A percentile compares a stretch with the other conserved stretches of the same genome.
Evolutionary conservation across 2,888 invertebrate genomes (phyloP).

Genomic region (Arrhopalites spinosus): DNA sequence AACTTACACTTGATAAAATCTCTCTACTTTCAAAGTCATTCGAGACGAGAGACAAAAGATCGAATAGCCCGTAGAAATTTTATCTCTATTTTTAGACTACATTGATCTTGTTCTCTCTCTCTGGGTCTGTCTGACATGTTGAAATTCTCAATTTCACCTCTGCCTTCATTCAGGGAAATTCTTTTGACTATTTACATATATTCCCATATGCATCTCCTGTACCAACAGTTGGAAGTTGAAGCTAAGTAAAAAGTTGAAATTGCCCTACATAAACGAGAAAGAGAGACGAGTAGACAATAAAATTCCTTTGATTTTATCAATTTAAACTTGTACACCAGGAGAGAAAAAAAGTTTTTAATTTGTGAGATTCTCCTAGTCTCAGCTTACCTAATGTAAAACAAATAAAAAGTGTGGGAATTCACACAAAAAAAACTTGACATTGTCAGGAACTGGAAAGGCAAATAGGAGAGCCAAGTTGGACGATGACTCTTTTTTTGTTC

Average conservation of each 20-base stretch:
- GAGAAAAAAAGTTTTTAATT: neutral
- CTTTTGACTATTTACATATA: no score
- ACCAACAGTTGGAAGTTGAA: neutral
- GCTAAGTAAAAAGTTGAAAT: neutral
- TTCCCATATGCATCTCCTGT: no score
- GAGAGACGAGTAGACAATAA: neutral
- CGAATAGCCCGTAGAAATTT: no score
- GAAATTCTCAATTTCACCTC: no score
- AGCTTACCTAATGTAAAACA: conserved; percentile 18
- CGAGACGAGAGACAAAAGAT: no score
- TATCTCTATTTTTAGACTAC: no score
- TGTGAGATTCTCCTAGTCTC: neutral
- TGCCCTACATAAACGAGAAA: neutral
- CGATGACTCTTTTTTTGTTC: neutral
- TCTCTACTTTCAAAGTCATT: no score
- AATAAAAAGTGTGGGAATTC: neutral
- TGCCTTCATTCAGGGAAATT: no score
- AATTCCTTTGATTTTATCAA: neutral
- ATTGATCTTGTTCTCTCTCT: no score
- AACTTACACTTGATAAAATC: no score
- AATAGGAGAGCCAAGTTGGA: neutral
- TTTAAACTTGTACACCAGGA: neutral
- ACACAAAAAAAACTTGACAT: neutral
- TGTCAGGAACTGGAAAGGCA: neutral
- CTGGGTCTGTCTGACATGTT: no score